Percentiles rank a stretch among this genome's conserved stretches.
Conservation (phyloP, 2,113 vertebrate genomes). For the Notothenia coriiceps region DNA sequence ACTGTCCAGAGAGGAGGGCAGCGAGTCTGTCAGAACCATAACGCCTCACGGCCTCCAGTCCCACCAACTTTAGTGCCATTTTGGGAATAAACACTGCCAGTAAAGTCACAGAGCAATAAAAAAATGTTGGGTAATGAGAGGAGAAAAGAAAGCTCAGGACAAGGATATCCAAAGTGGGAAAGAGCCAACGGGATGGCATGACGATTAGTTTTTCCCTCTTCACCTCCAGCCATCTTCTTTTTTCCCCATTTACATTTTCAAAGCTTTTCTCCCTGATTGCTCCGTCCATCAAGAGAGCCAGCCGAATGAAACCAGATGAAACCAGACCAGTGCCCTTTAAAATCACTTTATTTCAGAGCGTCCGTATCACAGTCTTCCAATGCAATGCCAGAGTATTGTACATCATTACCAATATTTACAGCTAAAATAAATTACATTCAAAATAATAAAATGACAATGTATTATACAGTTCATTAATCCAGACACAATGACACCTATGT, state of each 20-base stretch:
- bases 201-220: conserved; percentile 4
- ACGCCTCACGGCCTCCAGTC: neutral
- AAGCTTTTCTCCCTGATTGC: neutral
- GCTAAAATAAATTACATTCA: conserved; percentile 83
- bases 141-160: conserved; percentile 43
- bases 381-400: conserved; percentile 72
- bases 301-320: conserved; percentile 33
- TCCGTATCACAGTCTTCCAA: conserved; percentile 74
- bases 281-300: neutral
- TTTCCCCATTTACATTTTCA: conserved; percentile 17
- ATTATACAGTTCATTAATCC: conserved; percentile 66
- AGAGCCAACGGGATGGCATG: conserved; percentile 22
- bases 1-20: neutral
- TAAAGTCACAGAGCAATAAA: conserved; percentile 54
- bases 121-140: conserved; percentile 50
- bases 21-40: conserved; percentile 66
- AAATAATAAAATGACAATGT: conserved; percentile 67
- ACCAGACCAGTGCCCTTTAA: conserved; percentile 68
- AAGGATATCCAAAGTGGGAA: conserved; percentile 2
- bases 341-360: conserved; percentile 85
- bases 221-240: neutral
- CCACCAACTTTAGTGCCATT: conserved; percentile 55
- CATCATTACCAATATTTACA: conserved; percentile 81
- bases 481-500: conserved; percentile 48
- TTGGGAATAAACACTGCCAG: conserved; percentile 55